Percentiles rank a stretch among this genome's conserved stretches.
Conservation (phyloP, 2,797 vertebrate genomes). For the Hoplostethus atlanticus region DNA sequence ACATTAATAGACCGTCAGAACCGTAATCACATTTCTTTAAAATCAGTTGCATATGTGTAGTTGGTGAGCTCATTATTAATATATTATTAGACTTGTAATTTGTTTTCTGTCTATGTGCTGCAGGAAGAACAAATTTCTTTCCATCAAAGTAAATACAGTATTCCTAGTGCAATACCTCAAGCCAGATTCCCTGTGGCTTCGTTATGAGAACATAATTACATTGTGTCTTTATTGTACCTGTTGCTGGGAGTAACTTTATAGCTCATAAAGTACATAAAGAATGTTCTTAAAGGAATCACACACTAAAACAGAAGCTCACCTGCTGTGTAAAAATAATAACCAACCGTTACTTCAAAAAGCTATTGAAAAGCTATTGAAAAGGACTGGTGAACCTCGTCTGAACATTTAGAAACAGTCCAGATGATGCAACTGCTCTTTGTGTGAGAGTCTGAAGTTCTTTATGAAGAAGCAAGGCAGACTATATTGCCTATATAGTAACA, state of each 20-base stretch:
- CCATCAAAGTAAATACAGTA: slow-evolving; percentile 15
- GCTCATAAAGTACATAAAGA: background rate
- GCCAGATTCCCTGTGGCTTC: background rate
- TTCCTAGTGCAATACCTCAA: slow-evolving; percentile 6
- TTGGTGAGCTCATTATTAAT: too few relatives aligned
- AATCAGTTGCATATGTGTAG: too few relatives aligned
- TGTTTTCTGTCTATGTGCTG: background rate
- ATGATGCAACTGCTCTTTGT: too few relatives aligned
- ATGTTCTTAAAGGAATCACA: background rate
- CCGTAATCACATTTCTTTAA: too few relatives aligned
- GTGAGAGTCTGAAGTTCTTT: background rate
- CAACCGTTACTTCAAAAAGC: background rate
- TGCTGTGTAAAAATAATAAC: slow-evolving; percentile 1
- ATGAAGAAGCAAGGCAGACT: background rate
- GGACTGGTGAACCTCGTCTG: too few relatives aligned
- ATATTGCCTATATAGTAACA: background rate
- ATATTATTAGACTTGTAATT: slow-evolving; percentile 3
- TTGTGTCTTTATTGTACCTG: slow-evolving; percentile 15
- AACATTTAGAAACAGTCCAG: background rate
- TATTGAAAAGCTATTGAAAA: background rate
- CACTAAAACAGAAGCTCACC: background rate
- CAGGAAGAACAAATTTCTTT: slow-evolving; percentile 4
- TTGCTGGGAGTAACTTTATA: background rate
- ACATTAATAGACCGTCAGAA: too few relatives aligned
- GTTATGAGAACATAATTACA: slow-evolving; percentile 21